Evolutionary conservation across 2,797 vertebrate species (phyloP).

Genomic region (Tragelaphus oryx): DNA sequence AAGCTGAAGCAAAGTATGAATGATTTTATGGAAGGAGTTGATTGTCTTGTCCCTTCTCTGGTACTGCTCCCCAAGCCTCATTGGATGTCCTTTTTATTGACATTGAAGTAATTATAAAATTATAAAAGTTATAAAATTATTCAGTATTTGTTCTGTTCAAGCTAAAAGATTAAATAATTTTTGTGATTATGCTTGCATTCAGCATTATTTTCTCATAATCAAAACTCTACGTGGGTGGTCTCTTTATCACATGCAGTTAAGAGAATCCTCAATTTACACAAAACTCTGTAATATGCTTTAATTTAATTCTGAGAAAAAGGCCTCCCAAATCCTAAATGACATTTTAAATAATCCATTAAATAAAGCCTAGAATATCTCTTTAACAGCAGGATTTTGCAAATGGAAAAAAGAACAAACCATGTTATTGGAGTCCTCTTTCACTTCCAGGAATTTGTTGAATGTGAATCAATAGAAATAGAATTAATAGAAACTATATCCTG

Average conservation of each 20-base stretch:
- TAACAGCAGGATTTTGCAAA: background rate
- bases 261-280: background rate
- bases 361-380: background rate
- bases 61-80: background rate
- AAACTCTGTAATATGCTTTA: background rate
- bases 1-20: background rate
- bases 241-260: background rate
- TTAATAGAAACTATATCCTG: background rate
- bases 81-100: background rate
- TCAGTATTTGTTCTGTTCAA: background rate
- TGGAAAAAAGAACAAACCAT: background rate
- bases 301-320: background rate
- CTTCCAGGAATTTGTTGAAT: background rate
- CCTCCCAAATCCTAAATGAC: background rate
- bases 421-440: background rate
- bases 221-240: background rate
- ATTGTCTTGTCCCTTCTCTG: background rate
- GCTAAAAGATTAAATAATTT: background rate
- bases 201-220: background rate
- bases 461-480: background rate
- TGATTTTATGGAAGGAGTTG: background rate
- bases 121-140: background rate
- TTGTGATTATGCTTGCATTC: background rate
- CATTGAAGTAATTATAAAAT: background rate
- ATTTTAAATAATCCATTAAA: background rate